Evolutionary conservation across 2,888 invertebrate genomes (phyloP).

Genomic region (Cylindroiulus punctatus): DNA sequence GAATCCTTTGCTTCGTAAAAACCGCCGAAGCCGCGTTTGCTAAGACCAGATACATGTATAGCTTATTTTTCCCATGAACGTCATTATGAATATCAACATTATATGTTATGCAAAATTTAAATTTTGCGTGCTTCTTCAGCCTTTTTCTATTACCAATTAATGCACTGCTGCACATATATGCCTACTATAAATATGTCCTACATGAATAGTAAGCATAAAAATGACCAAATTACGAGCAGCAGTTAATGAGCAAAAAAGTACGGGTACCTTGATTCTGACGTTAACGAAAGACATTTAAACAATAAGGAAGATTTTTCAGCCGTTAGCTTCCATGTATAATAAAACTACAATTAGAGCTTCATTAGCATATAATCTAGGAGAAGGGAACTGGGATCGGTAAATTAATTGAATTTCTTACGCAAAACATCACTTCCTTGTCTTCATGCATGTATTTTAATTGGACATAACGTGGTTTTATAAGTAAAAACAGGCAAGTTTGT

Average conservation of each 20-base stretch:
- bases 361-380: constrained; percentile 10
- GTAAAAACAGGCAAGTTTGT: neutral
- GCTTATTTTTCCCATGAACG: too few relatives aligned
- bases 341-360: constrained; percentile 39
- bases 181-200: constrained; percentile 5
- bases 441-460: constrained; percentile 17
- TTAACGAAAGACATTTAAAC: neutral
- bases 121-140: neutral
- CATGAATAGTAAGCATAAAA: neutral
- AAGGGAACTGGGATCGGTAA: neutral
- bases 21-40: too few relatives aligned
- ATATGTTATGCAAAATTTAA: neutral
- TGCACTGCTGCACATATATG: neutral
- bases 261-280: neutral
- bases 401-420: constrained; percentile 26
- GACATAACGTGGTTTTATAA: constrained; percentile 18
- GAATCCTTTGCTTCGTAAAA: too few relatives aligned
- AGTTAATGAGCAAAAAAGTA: constrained; percentile 34
- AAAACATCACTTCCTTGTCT: constrained; percentile 24
- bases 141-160: constrained; percentile 5
- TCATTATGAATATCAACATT: too few relatives aligned
- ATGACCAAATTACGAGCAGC: constrained; percentile 31
- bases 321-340: constrained; percentile 13
- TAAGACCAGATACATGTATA: too few relatives aligned
- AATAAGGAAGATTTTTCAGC: constrained; percentile 30